phyloP scores from a whole-genome alignment of 2,888 invertebrate genomes.

The Belgica antarctica region DNA sequence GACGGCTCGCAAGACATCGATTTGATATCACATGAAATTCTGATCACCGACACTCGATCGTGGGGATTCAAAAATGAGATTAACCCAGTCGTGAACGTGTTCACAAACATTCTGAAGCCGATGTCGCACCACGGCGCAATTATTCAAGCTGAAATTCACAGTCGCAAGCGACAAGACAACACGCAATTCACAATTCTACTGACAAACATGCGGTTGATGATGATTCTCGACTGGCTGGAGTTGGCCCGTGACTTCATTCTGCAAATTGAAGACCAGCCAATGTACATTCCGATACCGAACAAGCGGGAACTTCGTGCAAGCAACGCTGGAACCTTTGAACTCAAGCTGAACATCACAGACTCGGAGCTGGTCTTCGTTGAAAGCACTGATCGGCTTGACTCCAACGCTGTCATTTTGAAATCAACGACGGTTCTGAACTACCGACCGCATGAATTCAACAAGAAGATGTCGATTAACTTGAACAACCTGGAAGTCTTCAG shows the following conservation, averaged over 20 bases:
- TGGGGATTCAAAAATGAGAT: constrained; percentile 8
- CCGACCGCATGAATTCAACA: constrained; percentile 65
- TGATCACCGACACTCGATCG: constrained; percentile 49
- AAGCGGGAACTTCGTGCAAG: constrained; percentile 44
- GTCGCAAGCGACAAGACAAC: constrained; percentile 65
- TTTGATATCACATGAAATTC: constrained; percentile 77
- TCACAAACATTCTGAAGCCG: constrained; percentile 85
- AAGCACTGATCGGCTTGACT: constrained; percentile 81
- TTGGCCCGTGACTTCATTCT: constrained; percentile 76
- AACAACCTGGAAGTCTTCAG: constrained; percentile 92
- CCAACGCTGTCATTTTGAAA: constrained; percentile 90
- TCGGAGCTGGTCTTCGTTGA: constrained; percentile 94
- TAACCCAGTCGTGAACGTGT: constrained; percentile 67
- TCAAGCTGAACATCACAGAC: constrained; percentile 91
- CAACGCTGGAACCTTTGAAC: constrained; percentile 57
- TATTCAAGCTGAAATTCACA: constrained; percentile 74
- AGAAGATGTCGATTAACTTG: constrained; percentile 81
- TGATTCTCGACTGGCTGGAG: constrained; percentile 92
- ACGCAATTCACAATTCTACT: constrained; percentile 82
- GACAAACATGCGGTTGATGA: constrained; percentile 93
- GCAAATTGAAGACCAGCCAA: constrained; percentile 55
- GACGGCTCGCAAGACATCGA: constrained; percentile 90
- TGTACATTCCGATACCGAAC: constrained; percentile 45
- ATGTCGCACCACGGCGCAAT: constrained; percentile 51
- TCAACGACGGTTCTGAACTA: constrained; percentile 87